Evolutionary conservation across 1,140 invertebrate genomes (phyloP), one percentile per base, ranked within the genome.

Genomic region (Papilio dardanus): DNA sequence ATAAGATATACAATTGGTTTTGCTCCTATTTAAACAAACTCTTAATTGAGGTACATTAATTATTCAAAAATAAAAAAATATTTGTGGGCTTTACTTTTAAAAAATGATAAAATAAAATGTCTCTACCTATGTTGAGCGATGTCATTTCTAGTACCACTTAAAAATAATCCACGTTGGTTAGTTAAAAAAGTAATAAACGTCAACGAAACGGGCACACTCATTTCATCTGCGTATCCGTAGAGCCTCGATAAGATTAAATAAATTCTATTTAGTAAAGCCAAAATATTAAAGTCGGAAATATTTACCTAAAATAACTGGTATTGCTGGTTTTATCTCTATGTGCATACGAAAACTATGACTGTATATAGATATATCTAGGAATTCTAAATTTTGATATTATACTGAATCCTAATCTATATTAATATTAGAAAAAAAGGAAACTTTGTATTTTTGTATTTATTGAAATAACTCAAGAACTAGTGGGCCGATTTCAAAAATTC

Each of bases 101-200:
- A n/a, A n/a, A n/a, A n/a, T n/a, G n/a, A n/a, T n/a, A n/a, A n/a
- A 58, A 58, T 28, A 3, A 58, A 24, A 58, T 10, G 50, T 28
- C 28, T 8, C 2, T 28, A 58, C 21, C 10, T 28, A 58, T 24
- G 7, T 24, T 10, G 50, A 24, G 21, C 21, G 50, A 24, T 58
- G 50, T 12, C 50, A 58, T 58, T 58, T 58, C 21, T 12, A 58
- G 50, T 58, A 58, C 50, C 21, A 58, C 50, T 58, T 58, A 21
- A 58, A 58, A 58, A 58, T 58, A 58, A 58, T 24, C 50, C 50
- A 10, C 21, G 50, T 12, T 24, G 50, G 50, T 58, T 58, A 58
- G 21, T 58, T 21, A 58, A 58, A 58, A 58, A 58, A 24, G 69
- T 71, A 31, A 54, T 54, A 71, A 71, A 71, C 46, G 69, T 71